phyloP scores from a whole-genome alignment of 2,797 vertebrate genomes.

The Siniperca undulata region DNA sequence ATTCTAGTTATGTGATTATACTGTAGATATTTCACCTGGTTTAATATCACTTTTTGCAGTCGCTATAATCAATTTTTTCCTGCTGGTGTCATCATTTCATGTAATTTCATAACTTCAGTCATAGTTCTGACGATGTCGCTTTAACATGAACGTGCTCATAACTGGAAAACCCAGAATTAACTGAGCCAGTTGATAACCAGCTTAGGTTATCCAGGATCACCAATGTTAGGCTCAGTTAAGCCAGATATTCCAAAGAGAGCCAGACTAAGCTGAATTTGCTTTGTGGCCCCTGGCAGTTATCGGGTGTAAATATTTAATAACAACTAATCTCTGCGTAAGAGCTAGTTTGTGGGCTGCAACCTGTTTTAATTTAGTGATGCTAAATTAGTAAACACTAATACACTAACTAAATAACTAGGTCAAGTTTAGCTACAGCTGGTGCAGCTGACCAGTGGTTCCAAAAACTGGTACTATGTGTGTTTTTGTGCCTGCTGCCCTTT shows the following conservation, averaged over 20 bases:
- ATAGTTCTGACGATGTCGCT: too few relatives aligned
- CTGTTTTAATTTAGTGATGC: background rate
- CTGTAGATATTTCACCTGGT: background rate
- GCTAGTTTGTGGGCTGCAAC: background rate
- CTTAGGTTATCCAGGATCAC: too few relatives aligned
- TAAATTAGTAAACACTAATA: background rate
- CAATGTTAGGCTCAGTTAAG: too few relatives aligned
- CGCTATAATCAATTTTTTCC: too few relatives aligned
- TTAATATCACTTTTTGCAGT: background rate
- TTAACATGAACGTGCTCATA: too few relatives aligned
- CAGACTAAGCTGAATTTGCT: too few relatives aligned
- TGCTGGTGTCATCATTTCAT: too few relatives aligned
- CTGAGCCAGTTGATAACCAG: too few relatives aligned
- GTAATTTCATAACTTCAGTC: too few relatives aligned
- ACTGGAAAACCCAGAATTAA: too few relatives aligned
- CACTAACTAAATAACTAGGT: background rate
- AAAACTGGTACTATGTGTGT: background rate
- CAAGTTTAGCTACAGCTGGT: background rate
- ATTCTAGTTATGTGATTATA: too few relatives aligned
- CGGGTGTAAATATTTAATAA: background rate
- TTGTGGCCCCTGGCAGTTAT: background rate
- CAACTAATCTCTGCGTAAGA: background rate
- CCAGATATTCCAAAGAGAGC: too few relatives aligned
- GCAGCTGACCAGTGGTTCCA: background rate
- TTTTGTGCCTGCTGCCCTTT: conserved; percentile 3